phyloP scores from a whole-genome alignment of 1,140 invertebrate genomes.

The Hypsibius dujardini region DNA sequence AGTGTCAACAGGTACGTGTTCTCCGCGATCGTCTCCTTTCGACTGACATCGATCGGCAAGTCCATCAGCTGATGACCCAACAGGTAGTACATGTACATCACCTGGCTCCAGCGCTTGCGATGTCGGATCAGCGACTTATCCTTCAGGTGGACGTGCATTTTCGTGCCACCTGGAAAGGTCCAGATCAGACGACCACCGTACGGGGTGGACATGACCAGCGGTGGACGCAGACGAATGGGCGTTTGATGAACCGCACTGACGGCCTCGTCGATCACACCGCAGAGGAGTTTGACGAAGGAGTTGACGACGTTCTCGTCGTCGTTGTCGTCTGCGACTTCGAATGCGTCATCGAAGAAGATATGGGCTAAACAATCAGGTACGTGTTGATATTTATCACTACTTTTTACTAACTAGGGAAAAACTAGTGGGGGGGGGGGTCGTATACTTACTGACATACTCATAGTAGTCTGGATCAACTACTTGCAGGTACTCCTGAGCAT shows the following conservation, averaged over 20 bases:
- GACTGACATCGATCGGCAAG: constrained; percentile 70
- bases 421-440: constrained; percentile 2
- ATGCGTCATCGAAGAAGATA: constrained; percentile 96
- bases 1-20: constrained; percentile 87
- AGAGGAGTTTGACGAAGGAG: constrained; percentile 80
- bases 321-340: constrained; percentile 82
- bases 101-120: constrained; percentile 44
- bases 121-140: constrained; percentile 91
- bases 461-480: constrained; percentile 91
- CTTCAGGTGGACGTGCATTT: constrained; percentile 90
- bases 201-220: constrained; percentile 78
- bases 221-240: constrained; percentile 63
- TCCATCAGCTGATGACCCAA: constrained; percentile 85
- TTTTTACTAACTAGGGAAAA: constrained; percentile 23
- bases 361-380: constrained; percentile 78
- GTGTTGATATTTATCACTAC: no score
- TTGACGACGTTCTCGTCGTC: constrained; percentile 86
- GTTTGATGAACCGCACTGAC: constrained; percentile 68
- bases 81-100: constrained; percentile 99
- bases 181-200: constrained; percentile 86
- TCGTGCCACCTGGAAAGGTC: constrained; percentile 88
- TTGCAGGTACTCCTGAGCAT: constrained; percentile 75
- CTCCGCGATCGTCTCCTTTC: constrained; percentile 83
- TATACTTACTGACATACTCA: constrained; percentile 61
- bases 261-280: constrained; percentile 80